Conservation (phyloP, 35 echinoderm and acorn worm genomes). For the Nesometra sesokonis region DNA sequence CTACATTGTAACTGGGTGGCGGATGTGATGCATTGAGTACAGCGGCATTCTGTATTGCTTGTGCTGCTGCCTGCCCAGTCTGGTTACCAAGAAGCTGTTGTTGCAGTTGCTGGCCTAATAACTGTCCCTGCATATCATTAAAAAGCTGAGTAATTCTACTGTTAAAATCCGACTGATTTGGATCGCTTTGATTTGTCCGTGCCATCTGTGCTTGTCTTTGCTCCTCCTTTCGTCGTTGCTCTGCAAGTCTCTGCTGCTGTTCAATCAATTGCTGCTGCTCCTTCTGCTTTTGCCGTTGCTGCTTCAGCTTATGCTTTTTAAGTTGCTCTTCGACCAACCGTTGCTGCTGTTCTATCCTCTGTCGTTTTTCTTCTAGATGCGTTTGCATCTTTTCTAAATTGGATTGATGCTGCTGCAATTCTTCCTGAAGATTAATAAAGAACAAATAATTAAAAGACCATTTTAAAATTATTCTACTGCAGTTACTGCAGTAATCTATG, state of each 20-base stretch:
- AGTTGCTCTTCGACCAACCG: conserved; percentile 69
- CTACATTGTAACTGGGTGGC: conserved; percentile 84
- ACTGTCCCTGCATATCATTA: not conserved
- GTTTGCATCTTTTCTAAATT: conserved; percentile 65
- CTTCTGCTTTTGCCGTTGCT: conserved; percentile 27
- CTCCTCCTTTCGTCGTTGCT: not conserved
- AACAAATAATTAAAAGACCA: too few relatives aligned
- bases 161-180: not conserved
- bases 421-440: conserved; percentile 26
- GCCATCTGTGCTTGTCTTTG: not conserved
- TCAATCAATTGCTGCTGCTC: not conserved
- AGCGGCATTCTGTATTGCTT: conserved; percentile 74
- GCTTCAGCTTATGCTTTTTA: conserved; percentile 9
- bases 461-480: too few relatives aligned
- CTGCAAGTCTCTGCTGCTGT: conserved; percentile 16
- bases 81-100: conserved; percentile 10
- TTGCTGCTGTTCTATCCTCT: conserved; percentile 53
- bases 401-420: conserved; percentile 64
- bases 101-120: not conserved
- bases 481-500: too few relatives aligned
- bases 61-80: conserved; percentile 46
- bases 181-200: not conserved
- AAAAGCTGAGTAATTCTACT: not conserved
- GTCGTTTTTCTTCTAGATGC: conserved; percentile 62
- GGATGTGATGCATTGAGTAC: conserved; percentile 61